These are phyloP conservation scores for Pipistrellus pipistrellus DNA, from an alignment of 2,797 vertebrate genomes.

Conservation along the genomic window DNA sequence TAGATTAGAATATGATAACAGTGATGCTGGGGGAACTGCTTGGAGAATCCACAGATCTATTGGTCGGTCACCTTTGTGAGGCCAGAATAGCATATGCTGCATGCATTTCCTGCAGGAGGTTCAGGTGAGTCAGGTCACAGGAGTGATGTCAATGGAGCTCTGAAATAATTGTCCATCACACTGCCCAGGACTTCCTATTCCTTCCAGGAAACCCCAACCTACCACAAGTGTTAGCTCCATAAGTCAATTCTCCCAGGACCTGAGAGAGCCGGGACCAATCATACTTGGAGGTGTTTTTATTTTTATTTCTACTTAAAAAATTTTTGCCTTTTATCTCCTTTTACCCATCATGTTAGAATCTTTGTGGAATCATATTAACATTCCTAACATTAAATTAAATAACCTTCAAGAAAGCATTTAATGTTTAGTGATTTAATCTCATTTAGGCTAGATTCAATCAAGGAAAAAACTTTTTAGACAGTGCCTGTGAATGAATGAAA, in stretches of 20 bases:
- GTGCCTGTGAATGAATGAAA: conserved; percentile 15
- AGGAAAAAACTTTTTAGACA: conserved; percentile 43
- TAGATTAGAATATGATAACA: background rate
- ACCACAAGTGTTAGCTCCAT: background rate
- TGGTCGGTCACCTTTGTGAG: background rate
- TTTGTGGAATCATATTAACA: conserved; percentile 28
- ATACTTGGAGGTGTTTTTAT: background rate
- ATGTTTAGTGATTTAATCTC: conserved; percentile 50
- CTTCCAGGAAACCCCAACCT: background rate
- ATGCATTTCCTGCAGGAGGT: background rate
- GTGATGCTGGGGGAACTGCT: background rate
- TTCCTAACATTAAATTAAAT: conserved; percentile 38
- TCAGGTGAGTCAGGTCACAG: background rate
- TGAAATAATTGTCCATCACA: background rate
- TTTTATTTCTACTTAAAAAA: too few relatives aligned
- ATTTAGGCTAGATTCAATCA: background rate
- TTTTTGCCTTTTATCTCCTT: background rate
- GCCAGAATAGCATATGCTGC: background rate
- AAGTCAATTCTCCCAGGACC: background rate
- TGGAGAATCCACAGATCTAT: background rate
- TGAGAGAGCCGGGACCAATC: background rate
- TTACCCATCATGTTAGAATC: background rate
- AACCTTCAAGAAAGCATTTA: conserved; percentile 2
- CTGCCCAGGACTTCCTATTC: background rate
- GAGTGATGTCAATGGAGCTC: background rate